Base-by-base conservation (phyloP, 2,888 invertebrate genomes). In the Noctua pronuba region DNA sequence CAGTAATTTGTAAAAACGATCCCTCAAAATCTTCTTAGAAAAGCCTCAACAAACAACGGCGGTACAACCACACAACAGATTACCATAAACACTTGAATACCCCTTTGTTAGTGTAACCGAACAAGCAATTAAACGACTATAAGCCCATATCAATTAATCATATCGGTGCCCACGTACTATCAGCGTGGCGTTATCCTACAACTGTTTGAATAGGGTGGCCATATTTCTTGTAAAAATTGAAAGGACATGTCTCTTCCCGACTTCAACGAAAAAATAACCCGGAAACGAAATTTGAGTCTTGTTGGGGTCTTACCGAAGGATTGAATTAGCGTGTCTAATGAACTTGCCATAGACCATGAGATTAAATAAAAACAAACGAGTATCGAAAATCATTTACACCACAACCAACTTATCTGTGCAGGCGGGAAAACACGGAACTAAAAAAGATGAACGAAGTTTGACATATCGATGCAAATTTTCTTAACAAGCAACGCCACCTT, bases 131-230 rank as follows among this genome's bases (percentile, higher is more conserved):
- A 95, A 95, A 91, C 88, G 92, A 91, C 91, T 93, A 90, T 92
- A 91, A 92, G 92, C 84, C 91, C 88, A 92, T 94, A 92, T 91
- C 93, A 91, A 95, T 96, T 95, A 94, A 95, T 96, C 96, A 95
- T 93, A 91, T 91, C 83, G 88, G 82, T 83, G 87, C 96, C 96
- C 94, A 96, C 96, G 94, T 93, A 91, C 91, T 91, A 90, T 95
- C 95, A 94, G 92, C 95, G 93, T 92, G 92, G 92, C 90, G 91
- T 89, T 92, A 91, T 92, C 91, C 92, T 92, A 92, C 87, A 87
- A 90, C 87, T 88, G 89, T 88, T 88, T 84, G 62, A 70, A 58
- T 93, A 91, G 89, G 89, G 90, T 86, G 85, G 80, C 93, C 76
- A 93, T 85, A 52, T 24, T 74, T 66, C 4, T 38, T 21, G 6